Evolutionary conservation across 2,797 vertebrate species (phyloP), one percentile per base, ranked within the genome.

Genomic region (Numenius phaeopus): DNA sequence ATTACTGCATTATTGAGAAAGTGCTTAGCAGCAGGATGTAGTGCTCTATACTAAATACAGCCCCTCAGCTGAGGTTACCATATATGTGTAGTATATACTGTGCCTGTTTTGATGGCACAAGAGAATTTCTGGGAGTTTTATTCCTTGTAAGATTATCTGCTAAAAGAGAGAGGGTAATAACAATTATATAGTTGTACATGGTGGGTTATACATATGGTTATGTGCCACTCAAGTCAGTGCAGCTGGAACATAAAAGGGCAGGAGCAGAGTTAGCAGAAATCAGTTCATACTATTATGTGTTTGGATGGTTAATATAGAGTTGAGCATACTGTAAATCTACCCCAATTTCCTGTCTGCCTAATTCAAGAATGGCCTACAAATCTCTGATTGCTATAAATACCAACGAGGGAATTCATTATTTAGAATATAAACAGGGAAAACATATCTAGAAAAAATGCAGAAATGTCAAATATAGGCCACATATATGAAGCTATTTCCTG

Each of bases 281-380:
- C 42, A 24, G 29, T 67, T 72, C 20, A 42, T 71, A 16, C 26
- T 62, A 5, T 47, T 67, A 57, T 15, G 34, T 14, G 10, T 77
- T 91, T 84, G 54, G 39, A 83, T 42, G 21, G 57, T 65, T 80
- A 72, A 81, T 7, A 71, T 1, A 39, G 37, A 87, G 57, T 21
- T 50, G n/a, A 81, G 34, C 30, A 59, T 46, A 24, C 26, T 52
- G 26, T 79, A 87, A 94, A 95, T 94, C 78, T 73, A 49, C 26
- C 8, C 10, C 32, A 88, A 20, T 79, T 91, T 92, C 46, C 62
- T 65, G 29, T 67, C 54, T 62, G 30, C 54, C 42, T 85, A 16
- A 76, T 88, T 95, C 72, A 93, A 91, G 79, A 91, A 72, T 42
- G 22, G 15, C 39, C 42, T 78, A 57, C 29, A 75, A 83, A 76